phyloP scores from a whole-genome alignment of 2,888 invertebrate genomes.

The Caenorhabditis virilis region DNA sequence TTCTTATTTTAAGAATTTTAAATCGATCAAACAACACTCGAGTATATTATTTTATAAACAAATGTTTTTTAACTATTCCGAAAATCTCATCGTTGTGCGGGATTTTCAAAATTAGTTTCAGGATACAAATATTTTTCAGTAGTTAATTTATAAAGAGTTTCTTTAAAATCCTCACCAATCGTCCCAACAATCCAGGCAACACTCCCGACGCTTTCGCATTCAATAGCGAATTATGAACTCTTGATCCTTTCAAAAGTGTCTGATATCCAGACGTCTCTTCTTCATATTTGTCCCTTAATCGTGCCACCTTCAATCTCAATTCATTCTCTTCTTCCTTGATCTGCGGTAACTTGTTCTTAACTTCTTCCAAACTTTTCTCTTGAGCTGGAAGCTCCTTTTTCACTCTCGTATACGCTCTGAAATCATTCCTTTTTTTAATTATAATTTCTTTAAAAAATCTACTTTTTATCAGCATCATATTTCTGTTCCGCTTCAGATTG shows the following conservation, averaged over 20 bases:
- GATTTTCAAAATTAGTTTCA: too few relatives aligned
- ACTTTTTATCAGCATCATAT: background rate
- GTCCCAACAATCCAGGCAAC: constrained; percentile 13
- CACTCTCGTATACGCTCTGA: background rate
- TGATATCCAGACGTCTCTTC: background rate
- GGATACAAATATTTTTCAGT: background rate
- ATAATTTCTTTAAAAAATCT: background rate
- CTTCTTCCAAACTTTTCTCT: background rate
- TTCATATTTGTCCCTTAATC: background rate
- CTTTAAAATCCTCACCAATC: constrained; percentile 7
- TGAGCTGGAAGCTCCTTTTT: background rate
- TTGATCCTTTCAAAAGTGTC: background rate
- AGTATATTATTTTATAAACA: too few relatives aligned
- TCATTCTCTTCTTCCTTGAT: background rate
- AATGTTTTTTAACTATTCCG: too few relatives aligned
- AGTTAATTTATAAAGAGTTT: background rate
- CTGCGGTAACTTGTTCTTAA: background rate
- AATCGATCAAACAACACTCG: too few relatives aligned
- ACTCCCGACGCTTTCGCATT: constrained; percentile 8
- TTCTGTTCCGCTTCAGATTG: constrained; percentile 25
- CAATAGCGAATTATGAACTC: constrained; percentile 4
- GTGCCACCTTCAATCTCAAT: background rate
- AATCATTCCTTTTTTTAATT: background rate
- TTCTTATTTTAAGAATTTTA: background rate
- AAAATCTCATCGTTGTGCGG: too few relatives aligned